Evolutionary conservation across 2,888 invertebrate genomes (phyloP), one percentile per base, ranked within the genome.

Genomic region (Hyalella azteca): DNA sequence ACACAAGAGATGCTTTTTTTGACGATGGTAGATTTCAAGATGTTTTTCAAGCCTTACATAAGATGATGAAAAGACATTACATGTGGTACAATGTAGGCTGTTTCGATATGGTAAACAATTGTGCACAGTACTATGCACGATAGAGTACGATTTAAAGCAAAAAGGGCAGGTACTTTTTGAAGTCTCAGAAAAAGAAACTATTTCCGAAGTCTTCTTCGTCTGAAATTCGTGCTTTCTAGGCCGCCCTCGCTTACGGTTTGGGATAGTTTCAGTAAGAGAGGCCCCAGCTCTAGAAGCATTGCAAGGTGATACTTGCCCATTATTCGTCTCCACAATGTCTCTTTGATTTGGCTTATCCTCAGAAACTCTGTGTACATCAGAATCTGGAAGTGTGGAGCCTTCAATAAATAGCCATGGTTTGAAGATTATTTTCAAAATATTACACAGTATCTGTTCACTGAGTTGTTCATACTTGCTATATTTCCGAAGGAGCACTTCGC

Each of bases 11-110:
- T 54, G 78, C 48, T 79, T 81, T 40, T 79, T 54, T 41, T 79
- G 59, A 29, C 78, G 48, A 73, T 81, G 81, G 45, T 79, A 78
- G 9, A 77, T 78, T 76, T 81, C 81, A 13, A 81, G 60, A 78
- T 81, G 81, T 39, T 79, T 81, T 40, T 81, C 81, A 48, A 79
- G 66, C 29, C 81, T 78, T 3, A 81, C 59, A 32, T 79, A 75
- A 13, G 81, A 79, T 0, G 81, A 79, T 22, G 79, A 81, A 49
- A 81, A 81, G 9, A 81, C 78, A 41, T 81, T 81, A 75, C 81
- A 81, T 1, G 73, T 19, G 5, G 48, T 73, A 73, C 81, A 81
- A 45, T 79, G 73, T 49, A 81, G 49, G 78, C 79, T 78, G 22
- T 81, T 81, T 29, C 79, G 79, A 26, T 81, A 81, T 26, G 81